These are phyloP conservation scores for Sitta europaea DNA, from an alignment of 2,113 vertebrate genomes.

Conservation along the genomic window DNA sequence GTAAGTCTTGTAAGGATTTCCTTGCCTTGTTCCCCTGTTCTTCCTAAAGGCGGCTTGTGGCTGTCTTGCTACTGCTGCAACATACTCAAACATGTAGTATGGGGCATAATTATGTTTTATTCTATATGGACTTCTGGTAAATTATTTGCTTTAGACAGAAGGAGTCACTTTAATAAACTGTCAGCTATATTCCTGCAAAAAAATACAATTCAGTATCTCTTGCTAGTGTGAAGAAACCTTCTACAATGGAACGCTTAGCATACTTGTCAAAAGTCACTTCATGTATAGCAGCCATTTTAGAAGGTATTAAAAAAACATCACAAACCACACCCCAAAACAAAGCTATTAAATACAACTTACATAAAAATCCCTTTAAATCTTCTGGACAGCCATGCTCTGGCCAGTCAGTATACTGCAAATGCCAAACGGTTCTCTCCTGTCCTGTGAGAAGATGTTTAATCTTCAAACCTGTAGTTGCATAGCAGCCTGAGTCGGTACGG, in stretches of 20 bases:
- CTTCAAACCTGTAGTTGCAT: conserved; percentile 94
- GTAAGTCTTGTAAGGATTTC: background rate
- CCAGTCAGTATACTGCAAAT: conserved; percentile 98
- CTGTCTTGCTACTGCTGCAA: background rate
- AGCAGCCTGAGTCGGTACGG: conserved; percentile 96
- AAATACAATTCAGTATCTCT: background rate
- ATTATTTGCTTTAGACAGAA: background rate
- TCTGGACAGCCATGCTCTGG: conserved; percentile 95
- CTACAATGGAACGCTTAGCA: background rate
- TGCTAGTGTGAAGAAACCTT: background rate
- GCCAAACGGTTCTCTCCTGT: conserved; percentile 96
- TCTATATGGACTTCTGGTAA: background rate
- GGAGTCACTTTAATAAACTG: background rate
- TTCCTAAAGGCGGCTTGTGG: background rate
- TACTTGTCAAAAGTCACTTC: background rate
- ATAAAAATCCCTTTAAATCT: conserved; percentile 92
- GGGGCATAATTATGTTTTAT: background rate
- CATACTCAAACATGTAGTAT: background rate
- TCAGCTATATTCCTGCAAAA: background rate
- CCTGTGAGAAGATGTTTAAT: conserved; percentile 93
- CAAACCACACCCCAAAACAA: background rate
- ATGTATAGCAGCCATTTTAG: background rate
- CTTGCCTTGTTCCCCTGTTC: background rate
- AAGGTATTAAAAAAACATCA: background rate
- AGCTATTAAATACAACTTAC: conserved; percentile 75